Conservation (phyloP, 2,888 invertebrate genomes). For the Deroplatys truncata region DNA sequence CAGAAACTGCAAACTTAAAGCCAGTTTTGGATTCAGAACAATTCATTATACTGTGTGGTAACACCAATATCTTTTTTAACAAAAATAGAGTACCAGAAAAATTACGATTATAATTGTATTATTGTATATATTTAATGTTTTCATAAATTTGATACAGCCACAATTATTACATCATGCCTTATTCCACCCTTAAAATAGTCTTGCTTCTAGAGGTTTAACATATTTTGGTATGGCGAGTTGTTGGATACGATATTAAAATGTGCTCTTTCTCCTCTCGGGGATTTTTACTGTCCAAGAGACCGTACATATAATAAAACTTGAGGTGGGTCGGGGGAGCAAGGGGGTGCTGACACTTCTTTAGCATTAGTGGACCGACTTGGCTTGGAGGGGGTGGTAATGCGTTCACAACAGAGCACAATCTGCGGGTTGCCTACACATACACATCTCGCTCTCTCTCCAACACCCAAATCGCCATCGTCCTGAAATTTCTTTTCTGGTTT, state of each 20-base stretch:
- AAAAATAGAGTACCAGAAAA: no score
- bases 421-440: background rate
- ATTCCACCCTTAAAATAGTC: background rate
- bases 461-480: background rate
- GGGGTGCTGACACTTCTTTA: constrained; percentile 11
- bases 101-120: no score
- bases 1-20: no score
- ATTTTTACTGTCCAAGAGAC: constrained; percentile 6
- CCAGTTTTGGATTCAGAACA: no score
- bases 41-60: no score
- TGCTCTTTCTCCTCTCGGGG: background rate
- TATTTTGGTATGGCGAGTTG: background rate
- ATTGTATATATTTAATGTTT: no score
- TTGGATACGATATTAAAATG: background rate
- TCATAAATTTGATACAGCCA: no score
- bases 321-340: background rate
- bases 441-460: background rate
- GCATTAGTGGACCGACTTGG: constrained; percentile 14
- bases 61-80: no score
- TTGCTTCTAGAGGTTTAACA: background rate
- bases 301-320: constrained; percentile 3
- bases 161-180: no score
- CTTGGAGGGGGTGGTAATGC: background rate
- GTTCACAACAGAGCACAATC: constrained; percentile 4
- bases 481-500: background rate